phyloP scores from a whole-genome alignment of 2,113 vertebrate genomes.

The Gallinago paraguaiae region DNA sequence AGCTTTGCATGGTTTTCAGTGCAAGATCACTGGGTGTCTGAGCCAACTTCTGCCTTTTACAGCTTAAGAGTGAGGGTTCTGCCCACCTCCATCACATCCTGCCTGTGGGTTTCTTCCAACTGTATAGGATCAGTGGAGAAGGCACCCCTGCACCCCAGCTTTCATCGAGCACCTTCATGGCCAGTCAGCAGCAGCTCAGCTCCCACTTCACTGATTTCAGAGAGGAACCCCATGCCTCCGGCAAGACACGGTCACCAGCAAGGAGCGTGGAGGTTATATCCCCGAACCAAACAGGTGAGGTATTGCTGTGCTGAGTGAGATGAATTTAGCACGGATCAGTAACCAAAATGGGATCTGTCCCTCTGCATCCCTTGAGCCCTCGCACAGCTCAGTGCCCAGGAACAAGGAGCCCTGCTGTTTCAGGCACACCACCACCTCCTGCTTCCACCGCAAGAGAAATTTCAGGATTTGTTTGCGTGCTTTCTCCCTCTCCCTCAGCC shows the following conservation, averaged over 20 bases:
- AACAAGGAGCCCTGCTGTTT: background rate
- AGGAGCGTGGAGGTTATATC: no score
- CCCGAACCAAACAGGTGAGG: background rate
- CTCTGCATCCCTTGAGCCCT: background rate
- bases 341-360: background rate
- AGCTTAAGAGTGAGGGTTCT: background rate
- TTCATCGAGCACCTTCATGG: background rate
- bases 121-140: background rate
- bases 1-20: background rate
- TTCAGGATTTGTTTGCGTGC: background rate
- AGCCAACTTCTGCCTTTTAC: background rate
- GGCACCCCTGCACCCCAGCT: no score
- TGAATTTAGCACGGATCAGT: background rate
- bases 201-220: background rate
- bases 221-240: background rate
- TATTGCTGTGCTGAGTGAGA: background rate
- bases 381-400: background rate
- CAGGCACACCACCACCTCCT: background rate
- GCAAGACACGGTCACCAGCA: background rate
- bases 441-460: background rate
- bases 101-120: background rate
- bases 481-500: background rate
- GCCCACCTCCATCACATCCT: background rate
- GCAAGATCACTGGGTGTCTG: background rate
- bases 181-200: rapidly evolving